Conservation (phyloP, 2,797 vertebrate species). For the Periophthalmus magnuspinnatus region DNA sequence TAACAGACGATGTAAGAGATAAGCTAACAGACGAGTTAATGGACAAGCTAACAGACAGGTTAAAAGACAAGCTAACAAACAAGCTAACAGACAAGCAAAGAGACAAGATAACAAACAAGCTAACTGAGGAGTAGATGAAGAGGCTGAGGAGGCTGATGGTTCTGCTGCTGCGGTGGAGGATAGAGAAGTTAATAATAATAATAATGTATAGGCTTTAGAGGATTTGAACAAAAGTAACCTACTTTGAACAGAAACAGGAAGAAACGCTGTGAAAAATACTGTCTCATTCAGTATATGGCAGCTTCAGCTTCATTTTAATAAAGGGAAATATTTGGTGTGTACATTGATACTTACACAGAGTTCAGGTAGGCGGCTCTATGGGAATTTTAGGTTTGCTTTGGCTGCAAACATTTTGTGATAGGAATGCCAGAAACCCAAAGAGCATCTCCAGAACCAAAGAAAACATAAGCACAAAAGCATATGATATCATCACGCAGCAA, state of each 20-base stretch:
- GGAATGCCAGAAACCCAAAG: constrained; percentile 64
- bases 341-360: constrained; percentile 18
- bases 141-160: background rate
- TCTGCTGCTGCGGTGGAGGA: background rate
- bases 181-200: too few species aligned
- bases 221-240: background rate
- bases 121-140: background rate
- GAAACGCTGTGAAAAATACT: background rate
- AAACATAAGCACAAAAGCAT: constrained; percentile 66
- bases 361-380: constrained; percentile 51
- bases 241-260: background rate
- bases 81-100: too few species aligned
- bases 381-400: constrained; percentile 68
- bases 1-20: too few species aligned
- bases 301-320: constrained; percentile 3
- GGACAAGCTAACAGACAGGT: too few species aligned
- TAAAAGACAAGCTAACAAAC: too few species aligned
- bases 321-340: constrained; percentile 1
- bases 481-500: constrained; percentile 73
- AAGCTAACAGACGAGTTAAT: too few species aligned
- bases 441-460: constrained; percentile 63
- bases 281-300: background rate
- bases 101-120: too few species aligned
- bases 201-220: background rate
- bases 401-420: constrained; percentile 65